Evolutionary conservation across 2,797 vertebrate species (phyloP).

Genomic region (Taeniopygia guttata): DNA sequence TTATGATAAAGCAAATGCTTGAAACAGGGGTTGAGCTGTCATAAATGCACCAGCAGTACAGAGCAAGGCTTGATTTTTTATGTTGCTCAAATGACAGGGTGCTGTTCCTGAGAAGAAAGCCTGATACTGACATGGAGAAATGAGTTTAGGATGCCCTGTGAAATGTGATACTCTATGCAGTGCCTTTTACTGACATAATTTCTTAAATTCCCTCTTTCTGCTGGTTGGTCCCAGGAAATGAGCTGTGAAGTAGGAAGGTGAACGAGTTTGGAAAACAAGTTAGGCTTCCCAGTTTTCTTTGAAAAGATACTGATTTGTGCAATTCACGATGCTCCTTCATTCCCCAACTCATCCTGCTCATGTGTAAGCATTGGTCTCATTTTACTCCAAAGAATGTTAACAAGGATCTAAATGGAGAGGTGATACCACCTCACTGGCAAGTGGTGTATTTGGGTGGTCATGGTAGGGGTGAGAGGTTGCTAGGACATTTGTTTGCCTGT

Average conservation of each 20-base stretch:
- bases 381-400: not conserved
- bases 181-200: not conserved
- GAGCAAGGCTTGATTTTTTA: not conserved
- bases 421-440: not conserved
- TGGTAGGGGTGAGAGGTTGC: not conserved
- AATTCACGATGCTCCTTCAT: not conserved
- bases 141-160: not conserved
- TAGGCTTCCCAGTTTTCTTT: not conserved
- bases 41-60: not conserved
- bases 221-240: not conserved
- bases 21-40: not conserved
- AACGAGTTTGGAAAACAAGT: not conserved
- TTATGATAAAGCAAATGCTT: constrained; percentile 25
- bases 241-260: not conserved
- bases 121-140: not conserved
- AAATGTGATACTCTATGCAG: not conserved
- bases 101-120: not conserved
- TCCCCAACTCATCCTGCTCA: not conserved
- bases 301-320: not conserved
- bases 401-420: not conserved
- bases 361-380: not conserved
- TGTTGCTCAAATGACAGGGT: not conserved
- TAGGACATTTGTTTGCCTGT: not conserved
- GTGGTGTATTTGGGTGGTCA: too few relatives aligned
- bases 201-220: not conserved